Evolutionary conservation across 2,113 vertebrate genomes (phyloP), one percentile per base, ranked within the genome.

Genomic region (Nerophis ophidion): DNA sequence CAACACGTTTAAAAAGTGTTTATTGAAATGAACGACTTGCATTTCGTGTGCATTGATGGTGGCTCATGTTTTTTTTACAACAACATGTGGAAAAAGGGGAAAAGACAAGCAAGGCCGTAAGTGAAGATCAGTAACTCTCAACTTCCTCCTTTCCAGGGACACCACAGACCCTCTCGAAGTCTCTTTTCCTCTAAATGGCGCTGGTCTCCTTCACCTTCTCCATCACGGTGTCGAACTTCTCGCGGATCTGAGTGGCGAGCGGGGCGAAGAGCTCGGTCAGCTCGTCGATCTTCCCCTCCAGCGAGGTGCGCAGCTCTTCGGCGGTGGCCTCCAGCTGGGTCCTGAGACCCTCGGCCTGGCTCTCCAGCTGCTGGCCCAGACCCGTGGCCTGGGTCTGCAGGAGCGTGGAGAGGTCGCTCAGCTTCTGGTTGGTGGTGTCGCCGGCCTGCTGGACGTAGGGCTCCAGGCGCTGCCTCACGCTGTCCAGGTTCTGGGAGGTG

Each of bases 271-370:
- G 36, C 12, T 81, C 65, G 19, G 75, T 82, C 26, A 93, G 68
- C 72, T 87, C 83, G 0, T 91, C 87, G 1, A 89, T 59, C 49
- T 80, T 82, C 35, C 83, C 85, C 13, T 90, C 87, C 55, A 93
- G 44, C 53, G 82, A 69, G 64, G 47, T 68, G 47, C 88, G 86
- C 9, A 92, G 71, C 0, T 82, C 78, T 52, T 89, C 54, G 0
- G 86, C 82, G 0, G 83, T 87, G 70, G 81, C 40, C 68, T 90
- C 87, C 71, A 92, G 52, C 58, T 91, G 88, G 36, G 68, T 63
- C 62, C 74, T 88, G 42, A 92, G 63, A 14, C 34, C 74, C 12
- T 78, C 67, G 3, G 84, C 87, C 60, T 89, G 88, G 33, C 35
- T 58, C 60, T 84, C 83, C 10, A 93, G 78, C 72, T 87, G 81